Conservation (phyloP, 2,797 vertebrate genomes). For the Toxotes lorentzi region DNA sequence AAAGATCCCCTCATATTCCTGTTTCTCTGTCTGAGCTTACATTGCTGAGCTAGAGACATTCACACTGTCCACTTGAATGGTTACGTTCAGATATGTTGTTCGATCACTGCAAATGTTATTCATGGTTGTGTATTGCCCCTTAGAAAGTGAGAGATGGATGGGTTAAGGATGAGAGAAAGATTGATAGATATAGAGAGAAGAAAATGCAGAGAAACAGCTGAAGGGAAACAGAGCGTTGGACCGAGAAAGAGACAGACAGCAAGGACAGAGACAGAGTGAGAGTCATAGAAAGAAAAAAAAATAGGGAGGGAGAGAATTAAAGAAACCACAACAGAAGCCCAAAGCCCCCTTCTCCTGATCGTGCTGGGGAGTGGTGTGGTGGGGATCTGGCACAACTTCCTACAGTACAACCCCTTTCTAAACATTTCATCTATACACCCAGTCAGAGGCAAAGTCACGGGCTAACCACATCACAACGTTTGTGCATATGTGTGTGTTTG, state of each 20-base stretch:
- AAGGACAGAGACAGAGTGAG: constrained; percentile 65
- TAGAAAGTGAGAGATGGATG: constrained; percentile 50
- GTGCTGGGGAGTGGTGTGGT: constrained; percentile 74
- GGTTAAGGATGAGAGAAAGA: constrained; percentile 49
- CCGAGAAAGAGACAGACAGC: constrained; percentile 64
- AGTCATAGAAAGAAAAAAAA: constrained; percentile 54
- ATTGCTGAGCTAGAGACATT: constrained; percentile 34
- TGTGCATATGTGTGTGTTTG: constrained; percentile 32
- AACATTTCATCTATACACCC: constrained; percentile 78
- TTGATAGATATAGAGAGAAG: constrained; percentile 48
- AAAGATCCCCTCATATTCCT: constrained; percentile 1
- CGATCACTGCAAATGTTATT: constrained; percentile 43
- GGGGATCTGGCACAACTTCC: constrained; percentile 77
- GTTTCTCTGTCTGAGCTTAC: constrained; percentile 16
- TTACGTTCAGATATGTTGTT: constrained; percentile 20
- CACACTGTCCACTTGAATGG: constrained; percentile 15
- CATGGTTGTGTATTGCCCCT: constrained; percentile 31
- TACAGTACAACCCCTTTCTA: constrained; percentile 70
- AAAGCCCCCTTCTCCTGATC: constrained; percentile 71
- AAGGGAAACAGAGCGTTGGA: constrained; percentile 67
- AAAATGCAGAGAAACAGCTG: constrained; percentile 56
- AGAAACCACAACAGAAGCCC: constrained; percentile 81
- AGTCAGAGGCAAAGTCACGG: constrained; percentile 69
- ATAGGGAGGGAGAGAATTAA: constrained; percentile 68
- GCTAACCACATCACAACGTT: constrained; percentile 77